Evolutionary conservation across 2,888 invertebrate species (phyloP), one percentile per base, ranked within the genome.

Genomic region (Cantharis rustica): DNA sequence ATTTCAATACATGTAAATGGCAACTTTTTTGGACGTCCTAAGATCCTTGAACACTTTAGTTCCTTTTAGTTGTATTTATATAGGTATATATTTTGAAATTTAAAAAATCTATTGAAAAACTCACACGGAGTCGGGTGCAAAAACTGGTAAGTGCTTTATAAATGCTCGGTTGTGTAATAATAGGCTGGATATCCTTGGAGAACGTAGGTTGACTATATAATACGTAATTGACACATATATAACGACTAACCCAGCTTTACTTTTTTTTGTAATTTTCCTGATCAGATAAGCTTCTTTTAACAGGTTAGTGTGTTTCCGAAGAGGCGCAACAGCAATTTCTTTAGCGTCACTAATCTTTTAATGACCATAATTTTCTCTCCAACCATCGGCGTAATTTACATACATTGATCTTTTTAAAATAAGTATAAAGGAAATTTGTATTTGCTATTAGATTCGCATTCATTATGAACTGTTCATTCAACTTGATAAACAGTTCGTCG

Each of bases 401-500:
- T 20, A 64, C 17, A 64, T 64, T 64, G 17, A 64, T 20, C 64
- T 64, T 64, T 20, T 20, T 64, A 64, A 64, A 64, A 64, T 20
- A 64, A 47, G 17, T 64, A 64, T 64, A 64, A 64, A 20, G 64
- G 64, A 64, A 47, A 47, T 15, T 20, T 63, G 61, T 17, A 62
- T 62, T 71, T 63, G 26, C 20, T 61, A 61, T 71, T 71, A 61
- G 17, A 17, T 20, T 73, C 62, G 26, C 61, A 61, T 73, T 76
- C 72, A 23, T 68, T 75, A 75, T 72, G 26, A 72, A 70, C 73
- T 72, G 76, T 76, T 71, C 71, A 71, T 75, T 75, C 75, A 75
- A 75, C 75, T 71, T 75, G 20, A 62, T 72, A 62, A 68, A 72
- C 69, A 75, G 75, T 75, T 75, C 72, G 61, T 72, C 72, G 75